Evolutionary conservation across 2,113 vertebrate genomes (phyloP).

Genomic region (Sylvietta virens): DNA sequence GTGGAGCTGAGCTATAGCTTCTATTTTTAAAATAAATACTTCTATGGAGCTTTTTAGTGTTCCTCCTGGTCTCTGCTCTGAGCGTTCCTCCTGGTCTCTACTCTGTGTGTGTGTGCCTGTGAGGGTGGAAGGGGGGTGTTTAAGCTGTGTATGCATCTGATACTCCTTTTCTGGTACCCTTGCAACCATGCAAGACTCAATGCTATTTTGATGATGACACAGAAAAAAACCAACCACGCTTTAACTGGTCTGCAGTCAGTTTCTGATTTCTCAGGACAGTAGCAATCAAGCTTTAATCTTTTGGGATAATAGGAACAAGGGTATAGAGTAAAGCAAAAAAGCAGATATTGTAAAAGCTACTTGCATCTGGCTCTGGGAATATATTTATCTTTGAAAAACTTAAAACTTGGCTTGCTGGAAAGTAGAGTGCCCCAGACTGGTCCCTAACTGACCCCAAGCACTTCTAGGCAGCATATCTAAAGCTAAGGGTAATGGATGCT

Average conservation of each 20-base stretch:
- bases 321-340: not conserved
- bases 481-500: not conserved
- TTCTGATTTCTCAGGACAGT: not conserved
- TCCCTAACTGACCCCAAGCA: not conserved
- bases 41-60: not conserved
- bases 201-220: not conserved
- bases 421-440: not conserved
- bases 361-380: not conserved
- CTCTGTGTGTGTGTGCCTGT: not conserved
- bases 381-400: not conserved
- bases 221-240: not conserved
- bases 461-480: not conserved
- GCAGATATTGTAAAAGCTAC: not conserved
- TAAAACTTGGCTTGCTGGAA: not conserved
- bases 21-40: not conserved
- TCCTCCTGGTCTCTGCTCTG: not conserved
- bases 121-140: not conserved
- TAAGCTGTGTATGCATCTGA: not conserved
- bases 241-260: not conserved
- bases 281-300: not conserved
- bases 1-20: not conserved
- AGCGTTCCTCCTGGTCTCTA: not conserved
- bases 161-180: not conserved
- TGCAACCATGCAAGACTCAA: not conserved
- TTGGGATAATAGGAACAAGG: not conserved